Evolutionary conservation across 2,888 invertebrate genomes (phyloP), one percentile per base, ranked within the genome.

Genomic region (Caenorhabditis sp.): DNA sequence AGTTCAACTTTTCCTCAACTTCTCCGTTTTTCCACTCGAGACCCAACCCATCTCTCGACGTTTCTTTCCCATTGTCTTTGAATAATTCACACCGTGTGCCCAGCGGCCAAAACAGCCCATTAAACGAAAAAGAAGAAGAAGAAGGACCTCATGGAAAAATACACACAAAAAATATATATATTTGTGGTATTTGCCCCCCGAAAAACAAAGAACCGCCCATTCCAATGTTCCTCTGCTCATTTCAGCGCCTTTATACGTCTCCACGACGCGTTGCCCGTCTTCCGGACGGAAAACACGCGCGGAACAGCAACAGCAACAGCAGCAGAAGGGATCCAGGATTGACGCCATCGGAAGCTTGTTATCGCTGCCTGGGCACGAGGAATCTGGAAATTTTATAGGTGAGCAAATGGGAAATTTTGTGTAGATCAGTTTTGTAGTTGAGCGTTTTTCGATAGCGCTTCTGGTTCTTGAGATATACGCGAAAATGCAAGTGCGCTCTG

Each of bases 261-360:
- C 74, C 35, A 74, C 80, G 32, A 74, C 80, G 44, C 67, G 80
- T 50, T 80, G 80, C 60, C 80, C 74, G 22, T 69, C 72, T 22
- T 55, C 62, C 47, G 20, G 53, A 62, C 55, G 56, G 58, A 60
- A 32, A 44, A 44, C 67, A 68, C 55, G 58, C n/a, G 11, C 26
- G 24, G 37, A 70, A 60, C 35, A 58, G 32, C 32, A 44, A 47
- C 64, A 47, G 47, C 67, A 44, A n/a, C 37, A 67, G 44, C 24
- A 53, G 37, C 56, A 77, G 55, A 56, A 65, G 51, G 71, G 56
- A 37, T 28, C 55, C 22, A 35, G 70, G 26, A 65, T 65, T 37
- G 65, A 65, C 56, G 69, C 70, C 20, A 69, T 80, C 67, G 80
- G 80, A 20, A 74, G 74, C 26, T 24, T 80, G 18, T 53, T 80